Conservation (phyloP, 2,113 vertebrate genomes). For the Ctenodactylus gundi region DNA sequence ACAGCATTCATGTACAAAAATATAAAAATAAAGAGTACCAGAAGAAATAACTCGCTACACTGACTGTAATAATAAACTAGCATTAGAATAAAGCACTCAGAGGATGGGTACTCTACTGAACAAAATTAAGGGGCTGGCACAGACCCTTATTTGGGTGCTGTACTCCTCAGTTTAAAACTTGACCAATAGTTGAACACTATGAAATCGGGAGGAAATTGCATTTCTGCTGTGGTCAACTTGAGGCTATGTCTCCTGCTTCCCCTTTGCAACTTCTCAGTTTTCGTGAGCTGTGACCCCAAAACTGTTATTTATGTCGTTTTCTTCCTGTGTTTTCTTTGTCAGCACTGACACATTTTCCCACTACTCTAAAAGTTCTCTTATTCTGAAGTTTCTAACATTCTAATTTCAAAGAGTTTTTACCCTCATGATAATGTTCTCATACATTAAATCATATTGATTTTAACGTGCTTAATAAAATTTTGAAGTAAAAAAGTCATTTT, state of each 20-base stretch:
- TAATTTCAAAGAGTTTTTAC: neutral
- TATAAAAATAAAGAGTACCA: neutral
- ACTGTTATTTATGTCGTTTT: neutral
- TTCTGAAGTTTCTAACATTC: conserved; percentile 8
- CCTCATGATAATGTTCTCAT: conserved; percentile 13
- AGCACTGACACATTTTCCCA: neutral
- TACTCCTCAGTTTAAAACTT: neutral
- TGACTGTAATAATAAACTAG: neutral
- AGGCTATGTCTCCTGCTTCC: neutral
- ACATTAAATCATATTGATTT: conserved; percentile 62
- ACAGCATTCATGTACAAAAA: neutral
- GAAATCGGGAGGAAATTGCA: neutral
- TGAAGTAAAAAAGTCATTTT: conserved; percentile 56
- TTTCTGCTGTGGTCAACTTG: neutral
- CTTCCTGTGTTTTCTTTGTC: neutral
- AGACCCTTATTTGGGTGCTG: neutral
- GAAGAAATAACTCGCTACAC: neutral
- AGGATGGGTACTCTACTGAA: neutral
- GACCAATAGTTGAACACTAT: neutral
- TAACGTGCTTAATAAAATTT: conserved; percentile 33
- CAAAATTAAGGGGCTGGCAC: neutral
- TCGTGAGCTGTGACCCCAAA: neutral
- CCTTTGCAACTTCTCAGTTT: neutral
- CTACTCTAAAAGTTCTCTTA: neutral
- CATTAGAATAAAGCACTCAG: neutral